Evolutionary conservation across 2,888 invertebrate genomes (phyloP), one percentile per base, ranked within the genome.

Genomic region (Pandemis corylana): DNA sequence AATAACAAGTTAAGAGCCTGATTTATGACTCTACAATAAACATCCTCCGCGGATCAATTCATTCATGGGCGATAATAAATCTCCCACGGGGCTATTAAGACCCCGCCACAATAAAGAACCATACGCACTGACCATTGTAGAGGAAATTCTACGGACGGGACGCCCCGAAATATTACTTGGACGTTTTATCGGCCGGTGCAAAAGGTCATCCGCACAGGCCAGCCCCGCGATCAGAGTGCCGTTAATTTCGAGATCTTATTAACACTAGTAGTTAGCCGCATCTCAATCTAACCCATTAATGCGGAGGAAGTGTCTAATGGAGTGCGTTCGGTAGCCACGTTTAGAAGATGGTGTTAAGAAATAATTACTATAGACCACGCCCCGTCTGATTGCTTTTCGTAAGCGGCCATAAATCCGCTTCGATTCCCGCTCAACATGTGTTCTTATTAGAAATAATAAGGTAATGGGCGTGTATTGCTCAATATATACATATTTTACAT

Each of bases 351-450:
- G 91, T 90, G 92, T 92, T 92, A 94, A 90, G 92, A 93, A 94
- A 93, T 94, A 93, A 94, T 94, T 92, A 94, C 89, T 80, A 80
- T 83, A 75, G 83, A 90, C 87, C 87, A 89, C 94, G 92, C 94
- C 94, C 86, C 84, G 80, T 81, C 85, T 91, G 93, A 94, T 94
- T 94, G 93, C 86, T 91, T 94, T 94, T 92, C 87, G 92, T 89
- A 92, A 92, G 84, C 79, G 81, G 79, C 84, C 88, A 85, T 94
- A 94, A 94, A 93, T 94, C 87, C 87, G 83, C 78, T 86, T 87
- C 80, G 87, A 88, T 87, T 85, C 84, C 84, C 80, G 84, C 77
- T 79, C 78, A 80, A 87, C 86, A 86, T 85, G 82, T 87, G 87
- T 88, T 87, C 84, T 87, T 83, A 89, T 89, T 92, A 86, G 83